A percentile compares a stretch with the other conserved stretches of the same genome.
These are phyloP conservation scores for Bos javanicus DNA, from an alignment of 2,113 vertebrate species.

Conservation along the genomic window DNA sequence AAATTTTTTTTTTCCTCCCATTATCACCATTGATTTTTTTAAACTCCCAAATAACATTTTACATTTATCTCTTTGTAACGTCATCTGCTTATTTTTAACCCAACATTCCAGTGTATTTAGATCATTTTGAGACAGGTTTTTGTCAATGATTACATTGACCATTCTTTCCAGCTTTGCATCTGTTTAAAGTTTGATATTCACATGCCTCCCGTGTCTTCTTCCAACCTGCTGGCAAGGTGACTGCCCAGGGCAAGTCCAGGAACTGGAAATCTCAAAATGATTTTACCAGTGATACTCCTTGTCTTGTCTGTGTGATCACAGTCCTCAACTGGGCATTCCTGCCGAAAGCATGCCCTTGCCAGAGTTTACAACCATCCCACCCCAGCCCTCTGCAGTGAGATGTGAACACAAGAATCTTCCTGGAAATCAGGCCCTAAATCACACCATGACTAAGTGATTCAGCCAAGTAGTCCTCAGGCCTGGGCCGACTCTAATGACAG, in stretches of 20 bases:
- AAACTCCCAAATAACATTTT: constrained; percentile 49
- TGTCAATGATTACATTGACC: not conserved
- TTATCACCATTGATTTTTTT: constrained; percentile 45
- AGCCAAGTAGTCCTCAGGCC: not conserved
- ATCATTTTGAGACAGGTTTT: constrained; percentile 18
- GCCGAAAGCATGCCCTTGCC: not conserved
- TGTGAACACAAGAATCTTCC: not conserved
- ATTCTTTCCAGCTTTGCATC: not conserved
- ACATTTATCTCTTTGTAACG: constrained; percentile 45
- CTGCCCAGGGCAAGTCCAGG: not conserved
- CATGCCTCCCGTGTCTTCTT: not conserved
- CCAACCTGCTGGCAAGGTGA: not conserved
- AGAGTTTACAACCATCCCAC: not conserved
- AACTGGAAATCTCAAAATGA: not conserved
- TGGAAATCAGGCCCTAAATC: not conserved
- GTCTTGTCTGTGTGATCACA: not conserved
- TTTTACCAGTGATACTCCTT: not conserved
- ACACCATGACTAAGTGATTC: not conserved
- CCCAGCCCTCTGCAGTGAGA: not conserved
- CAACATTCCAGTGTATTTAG: not conserved
- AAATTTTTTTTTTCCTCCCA: not conserved
- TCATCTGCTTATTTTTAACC: constrained; percentile 53
- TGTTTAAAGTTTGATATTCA: not conserved
- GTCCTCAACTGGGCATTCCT: not conserved
- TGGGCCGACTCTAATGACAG: not conserved